Base-by-base conservation (phyloP, 2,113 vertebrate genomes). In the Charadrius vociferus region DNA sequence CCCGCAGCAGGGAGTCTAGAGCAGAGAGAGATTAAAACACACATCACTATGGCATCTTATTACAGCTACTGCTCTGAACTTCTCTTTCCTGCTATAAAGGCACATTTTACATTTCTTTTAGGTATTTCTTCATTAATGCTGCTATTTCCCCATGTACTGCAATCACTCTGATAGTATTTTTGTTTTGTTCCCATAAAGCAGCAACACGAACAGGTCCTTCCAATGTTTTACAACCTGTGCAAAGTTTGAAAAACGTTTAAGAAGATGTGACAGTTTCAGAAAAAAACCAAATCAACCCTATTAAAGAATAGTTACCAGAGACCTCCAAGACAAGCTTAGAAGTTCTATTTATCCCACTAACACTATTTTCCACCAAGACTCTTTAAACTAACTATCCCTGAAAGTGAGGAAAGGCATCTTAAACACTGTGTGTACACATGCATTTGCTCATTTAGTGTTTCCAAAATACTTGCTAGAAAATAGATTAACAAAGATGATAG, bases 341-440 rank as follows among this genome's bases (percentile, higher is more conserved):
- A 79, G 34, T 63, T 83, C 37, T 82, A 8, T 77, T 77, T 81
- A 63, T 86, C 58, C 63, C 45, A 23, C 9, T 30, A 84, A 39
- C 10, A 16, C 30, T 27, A 15, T 49, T 91, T 91, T 84, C 37
- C 73, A 89, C 26, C n/a, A 84, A 43, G 34, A 56, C 32, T 75
- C 58, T 77, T 81, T 41, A 77, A 88, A 81, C 37, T 73, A 84
- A 74, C 32, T 24, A 70, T 19, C 29, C 29, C 67, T 73, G 34
- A 63, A 70, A 63, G 14, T 18, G 19, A 37, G n/a, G 26, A 49
- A 39, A 82, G 73, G 43, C 55, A 66, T 27, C 39, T 90, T 70
- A 41, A 80, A 47, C 26, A 37, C 36, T 34, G 22, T 6, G 12
- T 0, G 1, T 45, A 24, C n/a, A 21, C 1, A 7, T 2, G 15